Base-by-base conservation (phyloP, 2,113 vertebrate genomes). In the Mellivora capensis region DNA sequence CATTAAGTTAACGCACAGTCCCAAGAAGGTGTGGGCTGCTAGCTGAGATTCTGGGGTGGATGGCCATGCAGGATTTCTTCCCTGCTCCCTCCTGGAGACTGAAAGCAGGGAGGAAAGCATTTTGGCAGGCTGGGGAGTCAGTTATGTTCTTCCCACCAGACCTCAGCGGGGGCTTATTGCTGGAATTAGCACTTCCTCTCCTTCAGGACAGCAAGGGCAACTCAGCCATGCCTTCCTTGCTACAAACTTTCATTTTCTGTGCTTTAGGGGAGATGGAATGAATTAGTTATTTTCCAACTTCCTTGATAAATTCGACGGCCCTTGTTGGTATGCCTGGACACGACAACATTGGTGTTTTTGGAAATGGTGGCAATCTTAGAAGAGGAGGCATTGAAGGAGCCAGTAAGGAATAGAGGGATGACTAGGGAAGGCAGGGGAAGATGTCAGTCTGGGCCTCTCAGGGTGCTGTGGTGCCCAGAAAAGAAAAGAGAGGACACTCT, bases 241-340 rank as follows among this genome's bases (percentile, higher is more conserved):
- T 98, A 96, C 91, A 23, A 0, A 96, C 93, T 97, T 98, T 96
- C 89, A 61, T 98, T 98, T 97, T 85, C 54, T 76, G 79, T 34
- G 86, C 97, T 93, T 98, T 98, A 89, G 88, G 62, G 96, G 93
- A 93, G 89, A 94, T 98, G 96, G 91, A 97, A 96, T 98, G 98
- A 98, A 97, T 98, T 98, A 97, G 97, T 96, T 96, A 97, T 90
- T 97, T 97, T 95, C 93, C 93, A 93, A 97, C 87, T 96, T 96
- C 93, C 98, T 97, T 96, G 96, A 91, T 97, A 90, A 90, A 88
- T 86, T 97, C 94, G 72, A 96, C n/a, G 0, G 0, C 96, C 97
- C 71, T 98, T 92, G 69, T 88, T 97, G 96, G 95, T 95, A 96
- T 89, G 39, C 42, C 47, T 37, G n/a, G 21, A 31, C 17, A 7